Base-by-base conservation (phyloP, 2,797 vertebrate species). In the Lacerta viridis region DNA sequence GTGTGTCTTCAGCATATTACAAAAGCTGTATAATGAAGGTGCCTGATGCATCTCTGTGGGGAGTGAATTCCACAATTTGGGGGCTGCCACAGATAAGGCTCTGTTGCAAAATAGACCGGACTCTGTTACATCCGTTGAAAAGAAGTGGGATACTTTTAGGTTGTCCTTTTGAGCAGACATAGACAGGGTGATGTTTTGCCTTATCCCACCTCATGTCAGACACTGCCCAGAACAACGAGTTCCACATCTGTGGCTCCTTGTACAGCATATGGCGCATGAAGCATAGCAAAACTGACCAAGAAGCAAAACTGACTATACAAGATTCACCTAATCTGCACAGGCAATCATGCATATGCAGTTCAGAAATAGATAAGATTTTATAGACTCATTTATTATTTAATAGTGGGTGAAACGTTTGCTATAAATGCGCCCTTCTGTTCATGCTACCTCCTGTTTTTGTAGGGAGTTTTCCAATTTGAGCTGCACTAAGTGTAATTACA, bases 341-440 rank as follows among this genome's bases (percentile, higher is more conserved):
- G 82, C 90, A 91, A 78, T 78, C 69, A 88, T 91, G 87, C 39
- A 80, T 72, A 8, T 9, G 5, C 10, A 20, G 25, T 69, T 83
- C 55, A 5, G 71, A 79, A 66, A 71, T 59, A 55, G 50, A 55
- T 55, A 55, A 55, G 50, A 15, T 55, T 55, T 55, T 55, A 1
- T 55, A 55, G 3, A 4, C 50, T 55, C 15, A 55, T 10, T 55
- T 55, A 55, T 88, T 39, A 20, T 23, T 17, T 92, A 80, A 23
- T 55, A 81, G 5, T 36, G 74, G 25, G 23, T 87, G 75, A 90
- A 64, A 0, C 69, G 36, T 85, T 84, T 61, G n/a, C 55, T 81
- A 55, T 55, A 55, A n/a, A n/a, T 1, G 1, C 68, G 25, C 13
- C 33, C 66, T 68, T 76, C 55, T 39, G 17, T 50, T 74, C 78